Evolutionary conservation across 2,113 vertebrate species (phyloP), one percentile per base, ranked within the genome.

Genomic region (Cochlearius cochlearius): DNA sequence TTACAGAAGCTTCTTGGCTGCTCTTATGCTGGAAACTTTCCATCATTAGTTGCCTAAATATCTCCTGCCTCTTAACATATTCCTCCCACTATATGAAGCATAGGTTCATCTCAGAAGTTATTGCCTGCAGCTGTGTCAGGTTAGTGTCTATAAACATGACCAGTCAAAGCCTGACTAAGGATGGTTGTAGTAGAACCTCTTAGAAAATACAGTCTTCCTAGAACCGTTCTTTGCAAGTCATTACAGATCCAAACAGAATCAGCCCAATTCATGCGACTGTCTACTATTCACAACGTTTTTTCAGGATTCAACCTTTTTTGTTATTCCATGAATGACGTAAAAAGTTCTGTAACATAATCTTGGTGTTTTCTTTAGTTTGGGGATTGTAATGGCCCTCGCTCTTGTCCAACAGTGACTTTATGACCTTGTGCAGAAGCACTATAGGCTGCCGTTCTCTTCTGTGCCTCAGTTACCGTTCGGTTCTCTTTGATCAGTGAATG

Each of bases 1-100:
- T 97, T 97, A 95, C 97, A 96, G 94, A 97, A 97, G 91, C 84
- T 92, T 95, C 89, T 94, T 96, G 96, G 96, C 91, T 95, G 95
- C 95, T 97, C 86, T 97, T 95, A 90, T 63, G 62, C 66, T 97
- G 95, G 84, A 97, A 92, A 82, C 67, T 49, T 95, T 95, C 92
- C 94, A 92, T 95, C 89, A 96, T 94, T 95, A 95, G 81, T 89
- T 92, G 86, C 91, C 62, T 94, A 88, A 95, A 92, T 95, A 92
- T 59, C 91, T 94, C 62, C 80, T 85, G 84, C 84, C 62, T 94
- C 89, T 88, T 94, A 94, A 92, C 71, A 73, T 95, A 82, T 94
- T 92, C 89, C 66, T 92, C 91, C 91, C 32, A 75, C 80, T 85
- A 11, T 55, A 60, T 36, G 75, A 92, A 93, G 77, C 72, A 67